Conservation (phyloP, 2,888 invertebrate species). For the Leuctra nigra region DNA sequence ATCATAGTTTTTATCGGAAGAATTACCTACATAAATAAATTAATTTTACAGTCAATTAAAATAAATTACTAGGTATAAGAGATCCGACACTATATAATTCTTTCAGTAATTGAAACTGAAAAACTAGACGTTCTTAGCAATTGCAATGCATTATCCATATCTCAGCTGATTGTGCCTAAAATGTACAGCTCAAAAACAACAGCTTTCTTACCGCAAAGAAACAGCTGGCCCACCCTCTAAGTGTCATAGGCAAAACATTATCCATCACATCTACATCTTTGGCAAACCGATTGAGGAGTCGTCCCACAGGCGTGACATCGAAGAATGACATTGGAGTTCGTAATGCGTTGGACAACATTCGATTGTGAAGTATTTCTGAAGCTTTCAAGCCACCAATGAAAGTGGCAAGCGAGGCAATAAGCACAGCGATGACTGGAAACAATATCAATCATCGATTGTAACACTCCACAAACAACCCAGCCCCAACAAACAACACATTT, state of each 20-base stretch:
- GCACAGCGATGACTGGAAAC: conserved; percentile 35
- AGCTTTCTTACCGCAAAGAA: conserved; percentile 43
- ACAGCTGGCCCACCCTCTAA: conserved; percentile 40
- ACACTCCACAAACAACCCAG: no score
- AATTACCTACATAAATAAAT: no score
- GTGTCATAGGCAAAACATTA: conserved; percentile 35
- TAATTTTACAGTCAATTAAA: no score
- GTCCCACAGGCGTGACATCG: conserved; percentile 40
- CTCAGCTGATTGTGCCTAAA: no score
- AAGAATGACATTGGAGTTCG: conserved; percentile 39
- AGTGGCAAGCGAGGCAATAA: conserved; percentile 39
- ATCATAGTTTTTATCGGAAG: no score
- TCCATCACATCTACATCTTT: conserved; percentile 40
- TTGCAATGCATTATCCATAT: no score
- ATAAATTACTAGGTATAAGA: no score
- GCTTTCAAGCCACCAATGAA: conserved; percentile 41
- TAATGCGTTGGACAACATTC: conserved; percentile 35
- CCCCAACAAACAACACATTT: conserved; percentile 29
- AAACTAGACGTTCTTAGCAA: no score
- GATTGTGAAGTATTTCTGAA: conserved; percentile 33
- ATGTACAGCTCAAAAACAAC: no score
- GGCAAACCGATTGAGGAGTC: conserved; percentile 41
- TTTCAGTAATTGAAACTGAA: no score
- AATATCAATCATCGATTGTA: no score
- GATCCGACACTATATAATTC: no score